Percentiles rank a stretch among this genome's conserved stretches.
Evolutionary conservation across 2,888 invertebrate species (phyloP).

Genomic region (Aquatica leii): DNA sequence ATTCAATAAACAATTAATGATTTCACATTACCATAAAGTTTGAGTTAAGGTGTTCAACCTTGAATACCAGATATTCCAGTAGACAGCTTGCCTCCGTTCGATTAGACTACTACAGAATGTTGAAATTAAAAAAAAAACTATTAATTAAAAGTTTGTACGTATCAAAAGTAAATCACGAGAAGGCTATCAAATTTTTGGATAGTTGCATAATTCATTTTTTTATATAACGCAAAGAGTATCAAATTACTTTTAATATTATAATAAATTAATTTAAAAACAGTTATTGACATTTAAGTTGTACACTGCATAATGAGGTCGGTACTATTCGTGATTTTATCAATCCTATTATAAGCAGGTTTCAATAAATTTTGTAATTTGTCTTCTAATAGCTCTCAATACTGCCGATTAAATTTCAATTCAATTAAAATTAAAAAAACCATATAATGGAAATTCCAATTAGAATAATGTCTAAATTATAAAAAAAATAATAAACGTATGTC

Average conservation of each 20-base stretch:
- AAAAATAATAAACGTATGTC: neutral
- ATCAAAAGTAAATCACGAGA: too few species aligned
- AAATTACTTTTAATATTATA: slow-evolving; percentile 25
- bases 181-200: too few species aligned
- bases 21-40: too few species aligned
- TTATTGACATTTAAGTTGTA: slow-evolving; percentile 42
- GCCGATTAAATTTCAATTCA: neutral
- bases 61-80: too few species aligned
- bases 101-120: too few species aligned
- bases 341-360: slow-evolving; percentile 22
- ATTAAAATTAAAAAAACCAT: slow-evolving; percentile 2
- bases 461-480: slow-evolving; percentile 9
- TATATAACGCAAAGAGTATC: neutral
- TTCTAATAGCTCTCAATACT: slow-evolving; percentile 25
- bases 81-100: too few species aligned
- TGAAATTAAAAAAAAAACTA: too few species aligned
- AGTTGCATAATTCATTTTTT: too few species aligned
- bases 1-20: too few species aligned
- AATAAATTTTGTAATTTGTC: slow-evolving; percentile 27
- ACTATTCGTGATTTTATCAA: slow-evolving; percentile 39
- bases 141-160: too few species aligned
- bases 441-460: neutral
- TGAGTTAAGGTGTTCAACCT: too few species aligned
- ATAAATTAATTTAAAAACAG: slow-evolving; percentile 30
- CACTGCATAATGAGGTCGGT: slow-evolving; percentile 42